Evolutionary conservation across 1,140 invertebrate genomes (phyloP).

Genomic region (Cyclina sinensis): DNA sequence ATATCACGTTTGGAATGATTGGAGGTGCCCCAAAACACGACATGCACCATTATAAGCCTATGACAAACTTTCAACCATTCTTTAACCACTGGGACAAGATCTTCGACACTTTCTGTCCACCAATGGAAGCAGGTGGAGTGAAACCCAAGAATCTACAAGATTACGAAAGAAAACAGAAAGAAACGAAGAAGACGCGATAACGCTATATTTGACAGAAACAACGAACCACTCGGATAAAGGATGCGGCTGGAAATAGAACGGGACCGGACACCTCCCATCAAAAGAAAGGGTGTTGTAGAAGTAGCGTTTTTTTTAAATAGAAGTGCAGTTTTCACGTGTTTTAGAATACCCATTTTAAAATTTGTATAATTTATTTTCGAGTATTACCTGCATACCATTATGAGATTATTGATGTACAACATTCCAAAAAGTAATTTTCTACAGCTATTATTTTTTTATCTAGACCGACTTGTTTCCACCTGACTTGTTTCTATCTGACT

Average conservation of each 20-base stretch:
- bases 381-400: too few relatives aligned
- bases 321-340: not conserved
- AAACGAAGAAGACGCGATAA: constrained; percentile 77
- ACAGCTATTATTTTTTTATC: too few relatives aligned
- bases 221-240: too few relatives aligned
- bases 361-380: too few relatives aligned
- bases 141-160: constrained; percentile 79
- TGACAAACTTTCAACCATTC: constrained; percentile 87
- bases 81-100: constrained; percentile 87
- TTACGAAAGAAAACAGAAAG: constrained; percentile 79
- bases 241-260: not conserved
- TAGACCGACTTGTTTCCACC: too few relatives aligned
- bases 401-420: too few relatives aligned
- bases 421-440: too few relatives aligned
- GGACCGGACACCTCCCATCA: not conserved
- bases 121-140: constrained; percentile 81
- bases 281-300: not conserved
- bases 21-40: constrained; percentile 87
- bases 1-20: constrained; percentile 83
- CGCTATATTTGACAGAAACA: not conserved
- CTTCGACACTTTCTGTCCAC: constrained; percentile 84
- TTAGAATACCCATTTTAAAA: too few relatives aligned
- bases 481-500: too few relatives aligned
- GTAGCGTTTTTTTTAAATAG: too few relatives aligned
- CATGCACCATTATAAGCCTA: constrained; percentile 87